Percentiles rank a stretch among this genome's conserved stretches.
Conservation (phyloP, 64 coral and sea anemone species). For the Dendronephthya gigantea region DNA sequence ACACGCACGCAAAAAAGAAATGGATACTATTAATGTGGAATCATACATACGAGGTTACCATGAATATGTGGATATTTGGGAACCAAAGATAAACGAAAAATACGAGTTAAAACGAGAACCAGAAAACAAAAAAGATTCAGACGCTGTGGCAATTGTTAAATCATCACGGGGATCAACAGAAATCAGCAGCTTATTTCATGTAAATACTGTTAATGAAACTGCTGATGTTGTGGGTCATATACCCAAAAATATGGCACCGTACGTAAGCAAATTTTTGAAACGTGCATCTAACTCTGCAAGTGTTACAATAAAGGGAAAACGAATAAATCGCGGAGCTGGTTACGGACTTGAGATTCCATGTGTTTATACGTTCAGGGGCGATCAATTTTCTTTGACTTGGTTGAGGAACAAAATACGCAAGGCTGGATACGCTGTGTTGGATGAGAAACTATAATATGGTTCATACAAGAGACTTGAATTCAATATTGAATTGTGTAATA, state of each 20-base stretch:
- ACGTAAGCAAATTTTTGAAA: background rate
- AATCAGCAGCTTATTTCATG: too few relatives aligned
- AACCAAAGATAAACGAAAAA: constrained; percentile 15
- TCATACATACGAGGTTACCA: constrained; percentile 32
- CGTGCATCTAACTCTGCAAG: too few relatives aligned
- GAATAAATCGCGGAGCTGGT: background rate
- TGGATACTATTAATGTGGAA: background rate
- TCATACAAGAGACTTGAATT: background rate
- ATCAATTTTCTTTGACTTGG: background rate
- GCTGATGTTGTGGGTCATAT: background rate
- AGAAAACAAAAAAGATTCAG: constrained; percentile 8
- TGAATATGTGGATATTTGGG: constrained; percentile 27
- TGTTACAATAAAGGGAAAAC: too few relatives aligned
- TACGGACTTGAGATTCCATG: constrained; percentile 1
- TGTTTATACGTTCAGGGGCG: background rate
- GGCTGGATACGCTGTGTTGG: background rate
- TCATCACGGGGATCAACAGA: too few relatives aligned
- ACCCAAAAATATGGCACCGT: background rate
- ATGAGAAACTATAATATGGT: background rate
- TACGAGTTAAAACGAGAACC: constrained; percentile 25
- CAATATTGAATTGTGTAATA: background rate
- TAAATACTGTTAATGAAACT: too few relatives aligned
- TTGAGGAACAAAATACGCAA: background rate
- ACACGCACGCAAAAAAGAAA: too few relatives aligned
- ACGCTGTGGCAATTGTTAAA: constrained; percentile 32